Percentiles rank a stretch among this genome's conserved stretches.
Evolutionary conservation across 2,797 vertebrate species (phyloP).

Genomic region (Petrocephalus sullivani): DNA sequence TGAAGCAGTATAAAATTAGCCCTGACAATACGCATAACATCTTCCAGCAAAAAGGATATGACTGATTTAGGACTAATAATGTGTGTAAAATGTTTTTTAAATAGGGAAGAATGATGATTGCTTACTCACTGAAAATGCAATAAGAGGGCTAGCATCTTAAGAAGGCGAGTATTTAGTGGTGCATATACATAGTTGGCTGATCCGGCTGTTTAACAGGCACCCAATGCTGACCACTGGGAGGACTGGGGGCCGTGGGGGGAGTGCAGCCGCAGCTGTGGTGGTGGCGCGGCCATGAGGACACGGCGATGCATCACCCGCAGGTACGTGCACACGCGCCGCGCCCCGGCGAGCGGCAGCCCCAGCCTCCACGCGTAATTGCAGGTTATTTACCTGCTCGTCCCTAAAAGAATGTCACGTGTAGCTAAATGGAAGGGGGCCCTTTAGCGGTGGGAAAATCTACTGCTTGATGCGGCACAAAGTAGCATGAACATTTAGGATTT

Average conservation of each 20-base stretch:
- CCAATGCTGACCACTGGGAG: slow-evolving; percentile 70
- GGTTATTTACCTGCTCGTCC: not conserved
- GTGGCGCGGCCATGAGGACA: slow-evolving; percentile 72
- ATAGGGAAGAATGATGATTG: not conserved
- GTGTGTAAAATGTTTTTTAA: not conserved
- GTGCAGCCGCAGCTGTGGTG: slow-evolving; percentile 86
- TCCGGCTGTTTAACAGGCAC: slow-evolving; percentile 39
- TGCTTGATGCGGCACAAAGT: not conserved
- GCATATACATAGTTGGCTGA: not conserved
- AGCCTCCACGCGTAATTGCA: not conserved
- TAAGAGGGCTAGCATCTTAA: not conserved
- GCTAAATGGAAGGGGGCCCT: not conserved
- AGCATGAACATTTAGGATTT: not conserved
- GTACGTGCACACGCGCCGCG: slow-evolving; percentile 46
- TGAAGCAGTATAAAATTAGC: not conserved
- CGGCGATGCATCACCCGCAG: slow-evolving; percentile 77
- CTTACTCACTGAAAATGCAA: not conserved
- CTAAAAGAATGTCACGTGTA: not conserved
- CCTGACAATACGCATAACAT: not conserved
- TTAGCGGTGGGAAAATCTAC: not conserved
- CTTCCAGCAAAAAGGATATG: not conserved
- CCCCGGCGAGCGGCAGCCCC: not conserved
- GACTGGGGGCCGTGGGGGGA: slow-evolving; percentile 75
- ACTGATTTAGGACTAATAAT: not conserved
- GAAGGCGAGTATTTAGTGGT: not conserved